Evolutionary conservation across 2,888 invertebrate species (phyloP).

Genomic region (Mechanitis messenoides): DNA sequence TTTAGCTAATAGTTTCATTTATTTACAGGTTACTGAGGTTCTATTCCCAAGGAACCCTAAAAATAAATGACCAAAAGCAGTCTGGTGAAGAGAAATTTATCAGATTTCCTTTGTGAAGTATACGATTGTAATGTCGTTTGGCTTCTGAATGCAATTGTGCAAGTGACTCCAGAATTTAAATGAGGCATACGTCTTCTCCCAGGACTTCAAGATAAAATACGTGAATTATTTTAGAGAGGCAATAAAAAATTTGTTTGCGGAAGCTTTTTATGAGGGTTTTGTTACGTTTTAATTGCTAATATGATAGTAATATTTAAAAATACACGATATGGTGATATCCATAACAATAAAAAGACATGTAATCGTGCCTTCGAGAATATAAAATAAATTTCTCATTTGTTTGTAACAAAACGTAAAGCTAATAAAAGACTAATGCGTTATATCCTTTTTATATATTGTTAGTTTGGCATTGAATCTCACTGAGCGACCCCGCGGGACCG

Average conservation of each 20-base stretch:
- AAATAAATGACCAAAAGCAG: constrained; percentile 3
- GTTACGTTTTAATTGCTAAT: no score
- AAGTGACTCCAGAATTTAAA: constrained; percentile 19
- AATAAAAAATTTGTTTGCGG: not conserved
- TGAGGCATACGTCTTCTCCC: constrained; percentile 17
- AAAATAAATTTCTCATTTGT: not conserved
- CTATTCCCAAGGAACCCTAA: not conserved
- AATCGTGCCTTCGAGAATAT: no score
- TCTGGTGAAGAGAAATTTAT: constrained; percentile 3
- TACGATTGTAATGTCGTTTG: constrained; percentile 14
- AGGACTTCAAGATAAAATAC: constrained; percentile 15
- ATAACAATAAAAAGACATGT: no score
- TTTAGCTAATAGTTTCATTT: no score
- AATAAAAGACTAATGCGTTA: not conserved
- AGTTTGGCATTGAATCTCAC: not conserved
- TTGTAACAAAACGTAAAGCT: not conserved
- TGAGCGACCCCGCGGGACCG: not conserved
- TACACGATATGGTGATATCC: no score
- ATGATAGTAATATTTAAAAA: no score
- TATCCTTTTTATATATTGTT: constrained; percentile 2
- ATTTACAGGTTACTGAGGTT: no score
- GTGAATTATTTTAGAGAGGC: constrained; percentile 12
- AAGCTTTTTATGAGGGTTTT: no score
- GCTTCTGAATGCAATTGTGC: constrained; percentile 23
- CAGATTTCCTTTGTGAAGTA: constrained; percentile 6